phyloP scores from a whole-genome alignment of 2,888 invertebrate species.

The Oscheius sp. region DNA sequence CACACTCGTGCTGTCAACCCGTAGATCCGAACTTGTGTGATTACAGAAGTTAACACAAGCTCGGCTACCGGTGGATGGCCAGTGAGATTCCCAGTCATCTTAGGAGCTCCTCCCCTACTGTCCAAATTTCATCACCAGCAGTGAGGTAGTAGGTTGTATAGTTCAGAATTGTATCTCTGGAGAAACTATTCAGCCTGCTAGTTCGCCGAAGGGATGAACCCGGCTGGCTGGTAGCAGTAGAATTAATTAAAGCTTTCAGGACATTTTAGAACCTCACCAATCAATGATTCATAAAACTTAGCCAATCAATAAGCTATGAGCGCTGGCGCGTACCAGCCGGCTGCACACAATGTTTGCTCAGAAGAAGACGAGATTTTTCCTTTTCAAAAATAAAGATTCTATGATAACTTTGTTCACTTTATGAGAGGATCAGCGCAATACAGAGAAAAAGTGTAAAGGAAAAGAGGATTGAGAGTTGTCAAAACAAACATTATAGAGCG shows the following conservation, averaged over 20 bases:
- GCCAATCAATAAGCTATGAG: conserved; percentile 26
- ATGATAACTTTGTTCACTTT: too few species aligned
- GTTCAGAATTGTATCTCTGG: conserved; percentile 88
- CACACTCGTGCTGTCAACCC: conserved; percentile 57
- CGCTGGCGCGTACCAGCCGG: conserved; percentile 17
- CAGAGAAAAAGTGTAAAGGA: too few species aligned
- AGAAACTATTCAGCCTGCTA: conserved; percentile 97
- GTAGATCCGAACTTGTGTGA: conserved; percentile 70
- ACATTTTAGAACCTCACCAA: conserved; percentile 2
- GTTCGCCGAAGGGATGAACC: conserved; percentile 79
- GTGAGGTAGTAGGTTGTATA: conserved; percentile 99
- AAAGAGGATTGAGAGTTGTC: too few species aligned
- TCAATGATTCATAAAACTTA: conserved; percentile 1
- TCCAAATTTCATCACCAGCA: conserved; percentile 70
- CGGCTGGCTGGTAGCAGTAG: conserved; percentile 13
- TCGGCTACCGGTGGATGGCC: conserved; percentile 58
- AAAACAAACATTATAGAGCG: too few species aligned
- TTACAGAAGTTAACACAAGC: conserved; percentile 50
- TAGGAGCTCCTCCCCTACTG: conserved; percentile 17
- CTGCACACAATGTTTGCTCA: conserved; percentile 20
- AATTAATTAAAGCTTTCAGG: not conserved
- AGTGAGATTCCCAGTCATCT: conserved; percentile 1
- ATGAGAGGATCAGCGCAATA: too few species aligned
- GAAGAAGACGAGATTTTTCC: not conserved
- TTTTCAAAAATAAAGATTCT: not conserved